Conservation (phyloP, 1,140 invertebrate genomes). For the Philopotamus ludificatus region DNA sequence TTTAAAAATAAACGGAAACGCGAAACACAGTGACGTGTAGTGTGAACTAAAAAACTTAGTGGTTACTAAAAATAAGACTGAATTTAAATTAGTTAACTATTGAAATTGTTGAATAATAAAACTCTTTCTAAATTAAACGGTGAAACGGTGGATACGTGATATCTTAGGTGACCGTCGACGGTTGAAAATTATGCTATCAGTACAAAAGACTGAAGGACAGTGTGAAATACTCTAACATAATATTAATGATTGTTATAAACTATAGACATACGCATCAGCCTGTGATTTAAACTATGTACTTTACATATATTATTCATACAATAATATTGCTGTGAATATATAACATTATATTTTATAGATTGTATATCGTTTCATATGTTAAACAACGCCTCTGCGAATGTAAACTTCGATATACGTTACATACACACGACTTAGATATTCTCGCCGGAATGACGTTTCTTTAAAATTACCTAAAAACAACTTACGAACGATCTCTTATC, state of each 20-base stretch:
- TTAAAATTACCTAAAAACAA: too few species aligned
- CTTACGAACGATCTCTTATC: too few species aligned
- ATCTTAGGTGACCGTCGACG: conserved; percentile 7
- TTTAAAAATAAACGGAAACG: conserved; percentile 39
- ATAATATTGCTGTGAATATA: too few species aligned
- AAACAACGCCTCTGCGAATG: too few species aligned
- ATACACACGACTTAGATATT: too few species aligned
- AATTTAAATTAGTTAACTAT: too few species aligned
- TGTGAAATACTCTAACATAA: conserved; percentile 8
- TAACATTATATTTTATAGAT: too few species aligned
- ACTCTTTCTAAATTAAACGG: background rate
- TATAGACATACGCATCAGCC: conserved; percentile 4
- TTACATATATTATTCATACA: too few species aligned
- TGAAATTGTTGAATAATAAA: too few species aligned
- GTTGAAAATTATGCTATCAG: conserved; percentile 22
- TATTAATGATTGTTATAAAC: conserved; percentile 4
- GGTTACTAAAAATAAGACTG: background rate
- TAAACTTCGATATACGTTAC: too few species aligned
- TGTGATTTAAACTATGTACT: conserved; percentile 17
- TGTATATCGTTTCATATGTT: too few species aligned
- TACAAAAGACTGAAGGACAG: conserved; percentile 22
- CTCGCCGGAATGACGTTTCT: too few species aligned
- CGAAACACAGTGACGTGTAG: conserved; percentile 39
- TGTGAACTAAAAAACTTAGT: background rate
- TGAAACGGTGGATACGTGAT: background rate